Conservation (phyloP, 2,797 vertebrate genomes). For the Coracias cyanogaster region DNA sequence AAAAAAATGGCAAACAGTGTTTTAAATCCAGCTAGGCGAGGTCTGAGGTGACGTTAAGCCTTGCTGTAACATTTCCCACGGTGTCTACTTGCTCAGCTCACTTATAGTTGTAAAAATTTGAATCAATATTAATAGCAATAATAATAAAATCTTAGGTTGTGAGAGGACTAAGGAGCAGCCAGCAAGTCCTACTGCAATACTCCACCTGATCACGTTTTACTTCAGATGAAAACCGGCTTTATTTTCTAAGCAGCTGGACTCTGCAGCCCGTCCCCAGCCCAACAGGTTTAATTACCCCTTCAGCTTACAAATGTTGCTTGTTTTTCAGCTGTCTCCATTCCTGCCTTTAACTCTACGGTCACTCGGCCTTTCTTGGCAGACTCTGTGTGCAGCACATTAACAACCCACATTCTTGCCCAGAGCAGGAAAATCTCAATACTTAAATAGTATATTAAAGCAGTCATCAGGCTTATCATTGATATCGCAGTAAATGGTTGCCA, state of each 20-base stretch:
- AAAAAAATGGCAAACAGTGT: not conserved
- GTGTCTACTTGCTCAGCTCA: not conserved
- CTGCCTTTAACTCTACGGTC: not conserved
- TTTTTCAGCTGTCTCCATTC: not conserved
- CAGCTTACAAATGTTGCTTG: not conserved
- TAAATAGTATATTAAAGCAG: not conserved
- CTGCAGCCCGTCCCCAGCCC: not conserved
- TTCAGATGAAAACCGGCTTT: not conserved
- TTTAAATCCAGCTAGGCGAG: not conserved
- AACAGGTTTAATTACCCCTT: not conserved
- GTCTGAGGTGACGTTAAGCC: not conserved
- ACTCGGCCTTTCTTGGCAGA: not conserved
- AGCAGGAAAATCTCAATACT: not conserved
- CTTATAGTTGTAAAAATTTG: not conserved
- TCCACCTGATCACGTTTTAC: not conserved
- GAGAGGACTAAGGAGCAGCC: not conserved
- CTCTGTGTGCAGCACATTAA: not conserved
- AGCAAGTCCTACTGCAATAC: not conserved
- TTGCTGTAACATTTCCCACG: not conserved
- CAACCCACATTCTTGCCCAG: not conserved
- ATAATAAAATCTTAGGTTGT: not conserved
- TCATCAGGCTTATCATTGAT: not conserved
- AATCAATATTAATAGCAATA: not conserved
- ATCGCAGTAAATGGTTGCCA: rapidly evolving
- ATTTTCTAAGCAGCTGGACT: not conserved